phyloP scores from a whole-genome alignment of 2,888 invertebrate genomes.

The Macrostomum cliftonense region DNA sequence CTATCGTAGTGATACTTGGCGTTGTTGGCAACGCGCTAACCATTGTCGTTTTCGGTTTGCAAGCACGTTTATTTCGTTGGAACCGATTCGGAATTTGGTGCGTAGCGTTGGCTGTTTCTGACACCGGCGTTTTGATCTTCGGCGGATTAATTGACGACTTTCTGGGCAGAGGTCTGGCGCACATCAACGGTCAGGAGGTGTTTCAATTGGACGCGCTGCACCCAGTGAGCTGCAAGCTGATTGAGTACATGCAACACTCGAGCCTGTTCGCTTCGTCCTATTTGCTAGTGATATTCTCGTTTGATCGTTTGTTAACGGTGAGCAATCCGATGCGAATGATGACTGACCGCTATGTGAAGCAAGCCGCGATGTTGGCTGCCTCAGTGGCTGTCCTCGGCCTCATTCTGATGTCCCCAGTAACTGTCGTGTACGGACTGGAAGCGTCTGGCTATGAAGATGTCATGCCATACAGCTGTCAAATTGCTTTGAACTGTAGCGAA shows the following conservation, averaged over 20 bases:
- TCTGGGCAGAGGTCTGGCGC: constrained; percentile 9
- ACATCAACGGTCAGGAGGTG: background rate
- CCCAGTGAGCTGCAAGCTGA: constrained; percentile 4
- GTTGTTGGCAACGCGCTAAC: too few relatives aligned
- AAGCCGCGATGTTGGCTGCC: too few relatives aligned
- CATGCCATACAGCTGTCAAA: too few relatives aligned
- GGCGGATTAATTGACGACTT: constrained; percentile 12
- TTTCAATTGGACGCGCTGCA: constrained; percentile 7
- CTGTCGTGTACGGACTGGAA: too few relatives aligned
- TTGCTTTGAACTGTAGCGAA: too few relatives aligned
- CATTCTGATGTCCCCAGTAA: too few relatives aligned
- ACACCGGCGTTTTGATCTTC: constrained; percentile 5
- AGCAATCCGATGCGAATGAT: constrained; percentile 6
- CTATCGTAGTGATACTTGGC: too few relatives aligned
- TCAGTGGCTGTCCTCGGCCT: too few relatives aligned
- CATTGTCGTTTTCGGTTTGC: too few relatives aligned
- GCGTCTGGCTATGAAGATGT: too few relatives aligned
- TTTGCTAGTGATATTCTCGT: constrained; percentile 7
- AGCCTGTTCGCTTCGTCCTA: constrained; percentile 9
- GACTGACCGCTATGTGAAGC: background rate
- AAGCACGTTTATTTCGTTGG: too few relatives aligned
- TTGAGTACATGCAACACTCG: constrained; percentile 10
- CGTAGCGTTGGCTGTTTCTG: constrained; percentile 7
- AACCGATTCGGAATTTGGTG: constrained; percentile 10
- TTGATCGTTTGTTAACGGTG: constrained; percentile 9